Evolutionary conservation across 2,797 vertebrate genomes (phyloP).

Genomic region (Neosilurus mollespiculum): DNA sequence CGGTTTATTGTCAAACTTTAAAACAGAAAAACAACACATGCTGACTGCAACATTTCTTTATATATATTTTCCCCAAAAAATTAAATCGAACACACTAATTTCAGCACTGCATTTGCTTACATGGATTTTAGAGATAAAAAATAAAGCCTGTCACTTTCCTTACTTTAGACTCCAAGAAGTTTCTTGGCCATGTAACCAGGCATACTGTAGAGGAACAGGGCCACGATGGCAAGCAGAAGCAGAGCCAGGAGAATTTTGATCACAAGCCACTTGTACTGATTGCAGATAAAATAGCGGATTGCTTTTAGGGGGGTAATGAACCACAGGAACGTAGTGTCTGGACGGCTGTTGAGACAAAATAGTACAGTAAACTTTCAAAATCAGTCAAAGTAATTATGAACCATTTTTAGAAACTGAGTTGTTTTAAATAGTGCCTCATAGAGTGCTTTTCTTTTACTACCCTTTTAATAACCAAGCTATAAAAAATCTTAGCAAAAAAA

Average conservation of each 20-base stretch:
- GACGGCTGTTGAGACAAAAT: conserved; percentile 78
- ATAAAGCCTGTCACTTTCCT: conserved; percentile 5
- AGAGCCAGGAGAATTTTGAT: conserved; percentile 89
- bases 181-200: conserved; percentile 98
- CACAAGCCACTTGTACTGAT: conserved; percentile 97
- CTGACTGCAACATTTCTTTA: conserved; percentile 3
- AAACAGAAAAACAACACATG: background rate
- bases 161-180: conserved; percentile 81
- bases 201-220: conserved; percentile 92
- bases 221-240: conserved; percentile 84
- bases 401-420: too few relatives aligned
- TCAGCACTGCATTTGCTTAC: conserved; percentile 28
- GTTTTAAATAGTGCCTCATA: background rate
- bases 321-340: conserved; percentile 92
- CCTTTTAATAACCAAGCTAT: background rate
- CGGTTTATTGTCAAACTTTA: conserved; percentile 41
- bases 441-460: background rate
- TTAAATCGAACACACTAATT: background rate
- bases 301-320: conserved; percentile 92
- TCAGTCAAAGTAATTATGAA: too few relatives aligned
- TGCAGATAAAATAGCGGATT: conserved; percentile 89
- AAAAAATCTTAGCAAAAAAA: background rate
- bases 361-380: conserved; percentile 13
- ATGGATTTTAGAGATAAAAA: background rate
- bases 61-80: background rate